Evolutionary conservation across 1,140 invertebrate genomes (phyloP).

Genomic region (Caenorhabditis elegans): DNA sequence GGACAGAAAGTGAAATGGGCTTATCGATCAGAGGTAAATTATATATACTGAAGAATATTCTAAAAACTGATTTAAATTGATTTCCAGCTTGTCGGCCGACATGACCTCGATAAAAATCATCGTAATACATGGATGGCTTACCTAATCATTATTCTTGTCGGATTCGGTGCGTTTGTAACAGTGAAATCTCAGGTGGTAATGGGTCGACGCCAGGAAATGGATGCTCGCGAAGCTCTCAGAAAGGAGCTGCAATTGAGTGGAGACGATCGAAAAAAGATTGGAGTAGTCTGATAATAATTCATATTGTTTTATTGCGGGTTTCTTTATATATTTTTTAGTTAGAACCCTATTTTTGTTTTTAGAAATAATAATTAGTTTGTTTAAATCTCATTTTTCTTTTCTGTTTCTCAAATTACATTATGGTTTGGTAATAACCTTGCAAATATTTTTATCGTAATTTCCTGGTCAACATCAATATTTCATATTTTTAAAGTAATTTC

Average conservation of each 20-base stretch:
- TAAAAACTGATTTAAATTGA: no score
- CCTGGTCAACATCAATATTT: no score
- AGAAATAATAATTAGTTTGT: no score
- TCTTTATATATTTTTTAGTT: background rate
- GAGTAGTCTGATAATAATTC: background rate
- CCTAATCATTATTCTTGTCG: constrained; percentile 26
- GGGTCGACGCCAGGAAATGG: constrained; percentile 38
- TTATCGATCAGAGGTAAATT: constrained; percentile 38
- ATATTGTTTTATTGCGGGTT: background rate
- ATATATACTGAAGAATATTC: no score
- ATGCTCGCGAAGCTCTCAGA: constrained; percentile 26
- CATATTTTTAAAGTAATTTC: background rate
- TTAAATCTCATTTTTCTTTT: no score
- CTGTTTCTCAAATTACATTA: no score
- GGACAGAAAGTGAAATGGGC: constrained; percentile 42
- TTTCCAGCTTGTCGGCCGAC: constrained; percentile 31
- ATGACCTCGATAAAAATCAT: constrained; percentile 35
- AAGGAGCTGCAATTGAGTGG: constrained; percentile 33
- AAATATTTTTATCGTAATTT: no score
- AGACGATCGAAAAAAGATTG: constrained; percentile 40
- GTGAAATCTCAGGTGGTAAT: constrained; percentile 41
- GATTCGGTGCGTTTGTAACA: constrained; percentile 35
- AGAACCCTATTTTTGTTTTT: background rate
- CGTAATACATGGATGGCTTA: constrained; percentile 32
- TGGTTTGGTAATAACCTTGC: no score